A percentile compares a stretch with the other conserved stretches of the same genome.
phyloP scores from a whole-genome alignment of 2,888 invertebrate species.

The Acleris laterana region DNA sequence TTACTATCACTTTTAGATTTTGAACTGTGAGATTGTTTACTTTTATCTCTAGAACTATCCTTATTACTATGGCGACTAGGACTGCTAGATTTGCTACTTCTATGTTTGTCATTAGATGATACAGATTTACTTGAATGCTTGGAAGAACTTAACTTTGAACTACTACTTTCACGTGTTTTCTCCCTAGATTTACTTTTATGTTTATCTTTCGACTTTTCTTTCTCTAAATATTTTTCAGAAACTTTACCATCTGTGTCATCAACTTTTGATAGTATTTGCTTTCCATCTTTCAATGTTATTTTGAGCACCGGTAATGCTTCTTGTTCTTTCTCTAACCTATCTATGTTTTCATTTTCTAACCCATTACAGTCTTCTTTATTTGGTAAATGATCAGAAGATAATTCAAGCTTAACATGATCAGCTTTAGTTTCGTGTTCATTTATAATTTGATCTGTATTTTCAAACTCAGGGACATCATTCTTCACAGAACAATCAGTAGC shows the following conservation, averaged over 20 bases:
- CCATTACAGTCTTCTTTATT: constrained; percentile 27
- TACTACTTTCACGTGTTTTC: constrained; percentile 80
- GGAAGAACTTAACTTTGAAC: constrained; percentile 56
- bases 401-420: constrained; percentile 40
- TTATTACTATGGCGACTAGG: constrained; percentile 71
- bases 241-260: constrained; percentile 66
- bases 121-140: constrained; percentile 74
- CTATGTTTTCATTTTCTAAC: constrained; percentile 42
- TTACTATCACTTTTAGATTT: constrained; percentile 68
- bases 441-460: constrained; percentile 40
- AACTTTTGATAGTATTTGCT: constrained; percentile 87
- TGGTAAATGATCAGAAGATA: constrained; percentile 39
- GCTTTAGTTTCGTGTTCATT: constrained; percentile 42
- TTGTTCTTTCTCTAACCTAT: constrained; percentile 56
- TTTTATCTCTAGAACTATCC: constrained; percentile 63
- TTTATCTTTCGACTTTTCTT: constrained; percentile 65
- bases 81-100: constrained; percentile 65
- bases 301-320: constrained; percentile 80
- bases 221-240: constrained; percentile 63
- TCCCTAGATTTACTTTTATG: constrained; percentile 69
- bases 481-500: constrained; percentile 46
- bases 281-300: constrained; percentile 89
- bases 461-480: constrained; percentile 42
- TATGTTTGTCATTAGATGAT: constrained; percentile 73
- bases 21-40: constrained; percentile 63